A percentile compares a stretch with the other conserved stretches of the same genome.
Conservation (phyloP, 1,140 invertebrate species). For the Drosophila mayri region DNA sequence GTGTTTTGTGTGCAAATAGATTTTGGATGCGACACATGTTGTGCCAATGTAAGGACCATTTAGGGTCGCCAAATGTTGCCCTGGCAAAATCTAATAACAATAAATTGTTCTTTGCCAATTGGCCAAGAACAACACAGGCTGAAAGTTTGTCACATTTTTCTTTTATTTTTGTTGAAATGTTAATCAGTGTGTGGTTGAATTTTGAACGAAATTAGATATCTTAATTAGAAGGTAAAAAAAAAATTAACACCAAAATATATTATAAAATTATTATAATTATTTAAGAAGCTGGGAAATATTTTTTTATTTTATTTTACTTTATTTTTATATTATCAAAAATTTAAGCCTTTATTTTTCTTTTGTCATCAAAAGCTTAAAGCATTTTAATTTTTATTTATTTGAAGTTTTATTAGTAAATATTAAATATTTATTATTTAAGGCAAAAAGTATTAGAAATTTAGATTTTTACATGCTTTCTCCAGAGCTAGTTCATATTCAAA, state of each 20-base stretch:
- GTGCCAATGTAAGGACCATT: slow-evolving; percentile 31
- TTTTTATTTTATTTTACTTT: too few species aligned
- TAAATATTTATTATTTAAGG: too few species aligned
- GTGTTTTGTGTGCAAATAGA: slow-evolving; percentile 14
- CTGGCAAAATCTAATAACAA: slow-evolving; percentile 59
- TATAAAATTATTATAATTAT: too few species aligned
- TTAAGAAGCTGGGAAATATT: too few species aligned
- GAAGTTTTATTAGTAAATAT: neutral
- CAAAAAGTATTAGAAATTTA: too few species aligned
- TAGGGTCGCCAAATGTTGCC: slow-evolving; percentile 36
- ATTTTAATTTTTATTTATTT: too few species aligned
- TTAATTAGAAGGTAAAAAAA: neutral
- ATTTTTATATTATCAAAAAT: too few species aligned
- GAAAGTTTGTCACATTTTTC: slow-evolving; percentile 4
- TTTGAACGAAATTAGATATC: neutral
- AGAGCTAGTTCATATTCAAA: neutral
- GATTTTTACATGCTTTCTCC: neutral
- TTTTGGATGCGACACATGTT: slow-evolving; percentile 40
- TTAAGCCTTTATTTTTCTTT: too few species aligned
- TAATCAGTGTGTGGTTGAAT: neutral
- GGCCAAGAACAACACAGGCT: slow-evolving; percentile 42
- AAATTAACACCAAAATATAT: too few species aligned
- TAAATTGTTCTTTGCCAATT: slow-evolving; percentile 65
- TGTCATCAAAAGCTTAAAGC: too few species aligned
- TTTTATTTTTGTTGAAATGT: slow-evolving; percentile 21